Conservation (phyloP, 2,888 invertebrate species). For the Leptinotarsa rubiginosa region DNA sequence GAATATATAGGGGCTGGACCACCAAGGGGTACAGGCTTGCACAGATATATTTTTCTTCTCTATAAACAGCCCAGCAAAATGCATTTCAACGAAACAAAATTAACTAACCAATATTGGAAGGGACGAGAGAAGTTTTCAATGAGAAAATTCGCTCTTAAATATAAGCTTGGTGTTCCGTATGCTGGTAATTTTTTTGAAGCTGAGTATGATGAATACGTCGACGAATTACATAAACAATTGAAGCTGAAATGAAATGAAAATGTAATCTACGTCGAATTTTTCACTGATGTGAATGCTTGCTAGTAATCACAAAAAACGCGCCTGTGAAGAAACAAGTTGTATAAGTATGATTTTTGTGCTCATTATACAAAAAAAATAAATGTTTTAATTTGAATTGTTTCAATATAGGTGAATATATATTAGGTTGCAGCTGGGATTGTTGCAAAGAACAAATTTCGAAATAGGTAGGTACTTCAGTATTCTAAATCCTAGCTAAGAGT, state of each 20-base stretch:
- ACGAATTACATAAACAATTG: conserved; percentile 66
- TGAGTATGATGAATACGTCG: conserved; percentile 89
- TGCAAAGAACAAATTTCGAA: too few species aligned
- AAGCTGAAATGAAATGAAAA: neutral
- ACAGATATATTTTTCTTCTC: conserved; percentile 79
- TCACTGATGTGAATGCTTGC: neutral
- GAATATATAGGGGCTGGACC: conserved; percentile 78
- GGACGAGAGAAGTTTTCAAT: conserved; percentile 75
- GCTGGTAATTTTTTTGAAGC: conserved; percentile 91
- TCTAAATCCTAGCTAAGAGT: too few species aligned
- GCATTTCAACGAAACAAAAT: conserved; percentile 53
- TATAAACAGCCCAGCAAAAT: conserved; percentile 59
- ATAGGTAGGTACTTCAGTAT: too few species aligned
- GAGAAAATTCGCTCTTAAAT: conserved; percentile 81
- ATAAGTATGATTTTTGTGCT: too few species aligned
- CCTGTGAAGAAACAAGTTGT: neutral
- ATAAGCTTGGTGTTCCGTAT: conserved; percentile 84
- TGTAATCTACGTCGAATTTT: neutral
- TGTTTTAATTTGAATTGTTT: too few species aligned
- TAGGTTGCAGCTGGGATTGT: too few species aligned
- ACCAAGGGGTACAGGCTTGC: conserved; percentile 77
- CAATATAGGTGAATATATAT: too few species aligned
- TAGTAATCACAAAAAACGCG: neutral
- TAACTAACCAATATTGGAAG: conserved; percentile 64
- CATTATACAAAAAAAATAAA: too few species aligned